Conservation (phyloP, 1,140 invertebrate species). For the Hormaphis cornu region DNA sequence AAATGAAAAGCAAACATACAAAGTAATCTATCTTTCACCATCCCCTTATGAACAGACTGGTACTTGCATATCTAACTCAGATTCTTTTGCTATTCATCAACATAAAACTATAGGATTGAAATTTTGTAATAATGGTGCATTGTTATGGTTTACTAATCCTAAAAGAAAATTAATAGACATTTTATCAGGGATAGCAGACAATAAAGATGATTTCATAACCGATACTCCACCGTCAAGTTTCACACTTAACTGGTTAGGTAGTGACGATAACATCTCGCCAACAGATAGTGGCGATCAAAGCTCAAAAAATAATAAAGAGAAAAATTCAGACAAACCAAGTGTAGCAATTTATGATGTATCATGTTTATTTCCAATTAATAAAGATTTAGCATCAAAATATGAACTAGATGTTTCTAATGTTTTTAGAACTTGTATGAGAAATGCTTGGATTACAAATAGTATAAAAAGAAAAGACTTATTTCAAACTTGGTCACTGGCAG, state of each 20-base stretch:
- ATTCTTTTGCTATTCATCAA: background rate
- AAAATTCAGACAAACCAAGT: slow-evolving; percentile 38
- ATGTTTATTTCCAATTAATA: slow-evolving; percentile 64
- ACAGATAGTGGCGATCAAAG: background rate
- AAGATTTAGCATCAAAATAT: slow-evolving; percentile 72
- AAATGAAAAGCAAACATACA: slow-evolving; percentile 20
- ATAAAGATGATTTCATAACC: background rate
- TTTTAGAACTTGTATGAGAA: slow-evolving; percentile 64
- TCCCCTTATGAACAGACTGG: slow-evolving; percentile 16
- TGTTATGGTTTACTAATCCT: slow-evolving; percentile 15
- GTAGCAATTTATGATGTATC: slow-evolving; percentile 73
- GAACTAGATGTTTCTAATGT: slow-evolving; percentile 44
- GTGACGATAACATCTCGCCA: background rate
- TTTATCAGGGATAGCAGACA: background rate
- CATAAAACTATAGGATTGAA: slow-evolving; percentile 21
- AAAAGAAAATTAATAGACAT: background rate
- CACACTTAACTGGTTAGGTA: background rate
- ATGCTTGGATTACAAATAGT: slow-evolving; percentile 62
- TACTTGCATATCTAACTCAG: background rate
- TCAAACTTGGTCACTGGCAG: slow-evolving; percentile 74
- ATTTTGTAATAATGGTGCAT: slow-evolving; percentile 28
- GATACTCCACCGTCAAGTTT: background rate
- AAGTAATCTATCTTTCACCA: slow-evolving; percentile 9
- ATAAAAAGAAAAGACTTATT: slow-evolving; percentile 70
- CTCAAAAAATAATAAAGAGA: background rate